Evolutionary conservation across 1,140 invertebrate species (phyloP), one percentile per base, ranked within the genome.

Genomic region (Neodiprion virginianus): DNA sequence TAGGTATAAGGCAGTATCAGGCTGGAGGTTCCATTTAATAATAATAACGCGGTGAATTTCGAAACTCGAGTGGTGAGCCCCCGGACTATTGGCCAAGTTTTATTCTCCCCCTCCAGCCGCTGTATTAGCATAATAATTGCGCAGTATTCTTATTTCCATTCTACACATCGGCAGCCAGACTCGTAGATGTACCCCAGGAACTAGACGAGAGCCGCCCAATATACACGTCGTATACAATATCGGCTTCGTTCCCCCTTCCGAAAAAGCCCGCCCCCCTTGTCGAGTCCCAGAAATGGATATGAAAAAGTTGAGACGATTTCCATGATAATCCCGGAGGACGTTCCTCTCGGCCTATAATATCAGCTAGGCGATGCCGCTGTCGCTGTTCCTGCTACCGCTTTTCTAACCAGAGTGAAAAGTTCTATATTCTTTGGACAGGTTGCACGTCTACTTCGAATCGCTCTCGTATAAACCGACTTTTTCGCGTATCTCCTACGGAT

Each of bases 91-190:
- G 12, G 67, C 10, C 14, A 23, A 21, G 12, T 69, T 23, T 21
- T 65, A 14, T 47, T 47, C 11, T 69, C 23, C 12, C 67, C 40
- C 12, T 8, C 21, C 67, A 7, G 11, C 67, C 21, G n/a, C 66
- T 14, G 69, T 75, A 85, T 87, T 87, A 86, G 79, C 86, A 86
- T 86, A 86, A 86, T 86, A 86, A 87, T 87, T 83, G 82, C 74
- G 74, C 14, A 69, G 67, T 47, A 69, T 69, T 17, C 5, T 69
- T 69, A 17, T 69, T 69, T 69, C 61, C 17, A 65, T 40, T 40
- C 28, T 69, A 14, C 21, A 7, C 21, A 69, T 69, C 12, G 61
- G 17, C 12, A 65, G 61, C 61, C 61, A 17, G 12, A 65, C 61
- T 21, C 12, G 4, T 5, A 7, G 61, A 65, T 40, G 28, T 40